Evolutionary conservation across 2,797 vertebrate species (phyloP).

Genomic region (Choloepus didactylus): DNA sequence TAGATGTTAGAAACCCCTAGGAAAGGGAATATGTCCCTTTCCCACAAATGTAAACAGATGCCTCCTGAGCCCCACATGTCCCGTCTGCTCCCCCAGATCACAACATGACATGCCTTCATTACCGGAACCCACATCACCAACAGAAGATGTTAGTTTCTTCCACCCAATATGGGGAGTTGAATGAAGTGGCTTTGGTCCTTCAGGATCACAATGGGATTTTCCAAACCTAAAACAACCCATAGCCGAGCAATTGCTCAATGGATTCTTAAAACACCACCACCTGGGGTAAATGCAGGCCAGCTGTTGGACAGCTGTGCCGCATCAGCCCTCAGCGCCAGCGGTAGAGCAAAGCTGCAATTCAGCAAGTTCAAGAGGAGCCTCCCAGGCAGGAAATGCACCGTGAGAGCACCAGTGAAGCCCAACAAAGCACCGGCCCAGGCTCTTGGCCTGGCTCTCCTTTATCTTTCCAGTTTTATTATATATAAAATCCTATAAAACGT

Average conservation of each 20-base stretch:
- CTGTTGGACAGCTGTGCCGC: conserved; percentile 75
- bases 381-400: background rate
- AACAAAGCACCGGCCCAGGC: background rate
- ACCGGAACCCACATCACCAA: background rate
- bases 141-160: background rate
- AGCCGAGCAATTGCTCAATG: conserved; percentile 39
- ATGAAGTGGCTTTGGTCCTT: background rate
- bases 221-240: conserved; percentile 49
- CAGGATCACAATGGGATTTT: background rate
- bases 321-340: background rate
- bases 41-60: background rate
- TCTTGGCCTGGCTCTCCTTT: conserved; percentile 22
- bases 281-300: conserved; percentile 67
- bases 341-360: background rate
- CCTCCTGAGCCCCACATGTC: background rate
- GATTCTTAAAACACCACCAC: conserved; percentile 63
- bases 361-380: conserved; percentile 12
- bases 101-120: background rate
- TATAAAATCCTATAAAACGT: conserved; percentile 73
- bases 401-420: background rate
- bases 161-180: background rate
- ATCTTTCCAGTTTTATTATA: conserved; percentile 75
- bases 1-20: background rate
- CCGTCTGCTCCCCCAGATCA: background rate
- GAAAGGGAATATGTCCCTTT: background rate